These are phyloP conservation scores for Xestia rhomboidea DNA, from an alignment of 2,888 invertebrate species.

Conservation along the genomic window DNA sequence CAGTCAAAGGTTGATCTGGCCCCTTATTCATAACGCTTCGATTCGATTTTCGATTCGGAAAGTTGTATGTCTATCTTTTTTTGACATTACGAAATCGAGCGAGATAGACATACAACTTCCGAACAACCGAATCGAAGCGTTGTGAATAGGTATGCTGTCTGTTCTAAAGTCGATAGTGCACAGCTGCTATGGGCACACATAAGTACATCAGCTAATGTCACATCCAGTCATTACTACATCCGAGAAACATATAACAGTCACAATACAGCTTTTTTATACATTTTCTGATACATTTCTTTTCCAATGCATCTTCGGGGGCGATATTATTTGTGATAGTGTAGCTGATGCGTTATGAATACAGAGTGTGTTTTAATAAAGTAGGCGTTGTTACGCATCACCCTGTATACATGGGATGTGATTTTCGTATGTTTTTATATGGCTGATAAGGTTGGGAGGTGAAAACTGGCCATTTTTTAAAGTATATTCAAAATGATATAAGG, in stretches of 20 bases:
- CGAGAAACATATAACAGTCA: constrained; percentile 70
- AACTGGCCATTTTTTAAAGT: neutral
- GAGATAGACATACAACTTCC: too few relatives aligned
- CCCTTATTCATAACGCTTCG: too few relatives aligned
- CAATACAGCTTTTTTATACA: constrained; percentile 87
- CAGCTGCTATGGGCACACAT: neutral
- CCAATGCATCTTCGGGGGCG: constrained; percentile 89
- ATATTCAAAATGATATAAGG: neutral
- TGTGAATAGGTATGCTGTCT: too few relatives aligned
- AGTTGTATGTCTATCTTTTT: too few relatives aligned
- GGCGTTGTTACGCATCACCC: constrained; percentile 73
- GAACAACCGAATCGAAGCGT: too few relatives aligned
- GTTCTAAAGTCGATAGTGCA: neutral
- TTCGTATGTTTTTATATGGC: constrained; percentile 36
- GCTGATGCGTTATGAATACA: constrained; percentile 90
- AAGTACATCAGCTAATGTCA: constrained; percentile 33
- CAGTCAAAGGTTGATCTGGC: neutral
- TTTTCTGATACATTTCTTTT: constrained; percentile 90
- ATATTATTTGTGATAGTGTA: constrained; percentile 90
- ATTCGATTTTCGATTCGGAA: too few relatives aligned
- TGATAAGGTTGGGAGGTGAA: constrained; percentile 33
- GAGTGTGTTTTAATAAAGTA: constrained; percentile 89
- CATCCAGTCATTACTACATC: constrained; percentile 70
- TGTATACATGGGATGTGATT: constrained; percentile 54
- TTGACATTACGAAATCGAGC: too few relatives aligned